Evolutionary conservation across 2,113 vertebrate genomes (phyloP).

Genomic region (Nesoenas mayeri): DNA sequence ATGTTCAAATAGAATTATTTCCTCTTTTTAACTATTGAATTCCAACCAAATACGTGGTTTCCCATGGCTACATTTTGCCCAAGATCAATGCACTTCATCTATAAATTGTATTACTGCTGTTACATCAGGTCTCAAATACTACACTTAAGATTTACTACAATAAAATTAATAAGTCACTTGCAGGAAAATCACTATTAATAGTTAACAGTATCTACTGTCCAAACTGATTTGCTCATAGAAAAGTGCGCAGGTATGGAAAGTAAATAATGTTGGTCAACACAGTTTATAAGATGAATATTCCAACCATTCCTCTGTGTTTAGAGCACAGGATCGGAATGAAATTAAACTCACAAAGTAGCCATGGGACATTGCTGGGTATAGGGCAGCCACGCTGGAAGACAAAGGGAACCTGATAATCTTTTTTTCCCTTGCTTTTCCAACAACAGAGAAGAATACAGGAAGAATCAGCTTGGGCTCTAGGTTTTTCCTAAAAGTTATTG

Average conservation of each 20-base stretch:
- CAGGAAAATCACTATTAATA: background rate
- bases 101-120: background rate
- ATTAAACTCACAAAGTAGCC: background rate
- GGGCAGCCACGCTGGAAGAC: background rate
- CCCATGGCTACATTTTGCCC: background rate
- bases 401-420: background rate
- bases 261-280: background rate
- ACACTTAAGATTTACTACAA: background rate
- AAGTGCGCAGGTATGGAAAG: background rate
- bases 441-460: background rate
- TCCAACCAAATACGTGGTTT: background rate
- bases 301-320: background rate
- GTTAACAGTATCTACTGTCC: background rate
- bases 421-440: background rate
- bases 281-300: background rate
- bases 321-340: background rate
- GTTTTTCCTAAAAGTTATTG: background rate
- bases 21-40: background rate
- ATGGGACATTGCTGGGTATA: background rate
- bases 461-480: background rate
- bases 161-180: background rate
- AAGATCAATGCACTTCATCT: background rate
- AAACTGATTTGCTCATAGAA: background rate
- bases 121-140: background rate
- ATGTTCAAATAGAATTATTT: background rate